Evolutionary conservation across 2,113 vertebrate genomes (phyloP), one percentile per base, ranked within the genome.

Genomic region (Mixornis gularis): DNA sequence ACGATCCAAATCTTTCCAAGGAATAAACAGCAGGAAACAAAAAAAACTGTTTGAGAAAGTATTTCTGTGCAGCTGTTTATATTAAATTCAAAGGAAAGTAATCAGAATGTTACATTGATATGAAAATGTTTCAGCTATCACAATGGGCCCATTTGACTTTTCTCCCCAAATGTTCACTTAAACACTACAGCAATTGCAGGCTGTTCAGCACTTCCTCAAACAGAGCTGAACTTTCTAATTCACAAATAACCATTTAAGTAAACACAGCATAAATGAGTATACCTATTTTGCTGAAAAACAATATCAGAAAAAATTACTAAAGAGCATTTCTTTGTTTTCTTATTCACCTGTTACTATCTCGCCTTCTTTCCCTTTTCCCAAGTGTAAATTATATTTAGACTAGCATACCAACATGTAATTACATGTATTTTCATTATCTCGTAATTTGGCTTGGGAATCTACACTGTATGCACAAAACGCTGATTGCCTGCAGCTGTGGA

Each of bases 341-440:
- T 82, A 84, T 79, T 92, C 89, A 95, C 95, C 83, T 94, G 88
- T 90, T 94, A 81, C 69, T 84, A 18, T 88, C 78, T 83, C 86
- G 68, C 79, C 69, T 84, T 86, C 69, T 65, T 87, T 68, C 22
- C 9, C 17, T 83, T 74, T 69, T 93, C 87, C 64, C 77, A 81
- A 93, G 59, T 56, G 85, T 83, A 91, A 92, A 89, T 94, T 90
- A 84, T 84, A 92, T 90, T 95, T 95, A 92, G 93, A 87, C 77
- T 90, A 89, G 84, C 80, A 79, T 25, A 86, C 92, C 77, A 93
- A 92, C 89, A 87, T 94, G 90, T 95, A 94, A 95, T 95, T 96
- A 95, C 90, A 93, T 79, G 81, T 95, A 91, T 96, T 92, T 96
- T 96, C 96, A 89, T 95, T 94, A 79, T 89, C 91, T 91, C 1